Evolutionary conservation across 2,888 invertebrate species (phyloP), one percentile per base, ranked within the genome.

Genomic region (Yponomeuta malinellus): DNA sequence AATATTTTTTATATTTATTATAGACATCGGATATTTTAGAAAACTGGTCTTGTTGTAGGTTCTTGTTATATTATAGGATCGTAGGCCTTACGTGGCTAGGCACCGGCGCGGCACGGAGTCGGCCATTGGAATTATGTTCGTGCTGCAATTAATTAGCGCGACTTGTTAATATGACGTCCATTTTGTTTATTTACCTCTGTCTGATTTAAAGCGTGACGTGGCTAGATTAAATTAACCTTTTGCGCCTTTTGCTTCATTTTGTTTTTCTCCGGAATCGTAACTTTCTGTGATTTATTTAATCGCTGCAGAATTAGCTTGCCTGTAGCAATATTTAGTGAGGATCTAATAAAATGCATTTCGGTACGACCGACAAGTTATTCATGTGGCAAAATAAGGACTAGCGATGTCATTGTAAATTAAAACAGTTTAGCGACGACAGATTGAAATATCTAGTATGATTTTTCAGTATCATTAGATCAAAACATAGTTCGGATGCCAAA

Each of bases 401-500:
- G 37, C n/a, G 12, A 65, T 65, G 10, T 43, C n/a, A 69, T 69
- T 69, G 15, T 12, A 29, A 68, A 73, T 43, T 73, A 74, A 73
- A 74, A 75, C 76, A 71, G 71, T 74, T 77, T 77, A 76, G 73
- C 75, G 81, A 80, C 84, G 84, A 87, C 83, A 87, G 80, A 86
- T 88, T 84, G 82, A 86, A 85, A 85, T 85, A 85, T 84, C 78
- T 81, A 76, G 77, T 83, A 81, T 82, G 79, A 85, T 85, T 88
- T 86, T 87, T 87, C 85, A 85, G 84, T 87, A 86, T 86, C 85
- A 85, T 90, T 89, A 86, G 88, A 87, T 85, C 81, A 86, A 87
- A 88, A 90, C 88, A 88, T 88, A 86, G 86, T 86, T 87, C 82
- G 82, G 84, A 89, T 86, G 88, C 89, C 90, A 90, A 90, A 90